Base-by-base conservation (phyloP, 1,140 invertebrate species). In the Cydia fagiglandana region DNA sequence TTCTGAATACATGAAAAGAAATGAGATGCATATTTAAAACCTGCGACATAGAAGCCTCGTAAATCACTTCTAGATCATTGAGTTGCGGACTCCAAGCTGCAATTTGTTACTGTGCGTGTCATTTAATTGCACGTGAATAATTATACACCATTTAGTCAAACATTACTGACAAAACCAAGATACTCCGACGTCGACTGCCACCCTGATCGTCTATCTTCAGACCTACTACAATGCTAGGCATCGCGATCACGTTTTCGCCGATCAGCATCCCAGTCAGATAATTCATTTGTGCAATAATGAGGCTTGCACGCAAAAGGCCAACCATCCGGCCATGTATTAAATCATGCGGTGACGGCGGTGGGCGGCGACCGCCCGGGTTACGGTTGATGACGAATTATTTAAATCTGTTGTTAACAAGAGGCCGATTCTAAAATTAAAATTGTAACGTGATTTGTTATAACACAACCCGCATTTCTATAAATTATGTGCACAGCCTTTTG, bases 331-430 rank as follows among this genome's bases (percentile, higher is more conserved):
- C 30, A 12, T 34, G 66, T 38, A 28, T 68, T 68, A 70, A 70
- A 70, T 70, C 66, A 70, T 70, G 30, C 66, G 66, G 13, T 41
- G 66, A 70, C 66, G 28, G 64, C 64, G 66, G 66, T 70, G 66
- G 66, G 66, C 66, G 66, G 66, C 56, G 56, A 38, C 66, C 66
- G 66, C 66, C 30, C 66, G 34, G 66, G 66, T 41, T 17, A 38
- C 66, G 13, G 56, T 81, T 83, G 81, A 83, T 81, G 77, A 77
- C 17, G 68, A 28, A 77, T 77, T 74, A 80, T 80, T 80, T 70
- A 77, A 78, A 77, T 78, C 20, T 64, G 76, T 73, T 70, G 76
- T 73, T 70, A 61, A 61, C 56, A 61, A 61, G 20, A 47, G 45
- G 45, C 45, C 10, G 13, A 12, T 47, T 47, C 13, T 47, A 4